Conservation (phyloP, 30 jellyfish, hydroid and myxozoan species). For the Catostylus mosaicus region DNA sequence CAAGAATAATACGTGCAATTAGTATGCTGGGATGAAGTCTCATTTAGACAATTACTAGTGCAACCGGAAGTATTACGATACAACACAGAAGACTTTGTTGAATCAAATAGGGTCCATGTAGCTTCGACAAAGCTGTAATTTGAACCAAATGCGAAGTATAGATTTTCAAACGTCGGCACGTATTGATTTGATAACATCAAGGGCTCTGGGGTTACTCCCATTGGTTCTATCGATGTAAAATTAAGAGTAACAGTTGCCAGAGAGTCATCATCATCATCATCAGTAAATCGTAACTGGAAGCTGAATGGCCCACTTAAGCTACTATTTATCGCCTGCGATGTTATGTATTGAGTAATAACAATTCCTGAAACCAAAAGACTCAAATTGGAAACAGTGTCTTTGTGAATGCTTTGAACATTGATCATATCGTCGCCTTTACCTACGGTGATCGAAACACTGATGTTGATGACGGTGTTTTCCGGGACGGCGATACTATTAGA, state of each 20-base stretch:
- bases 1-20: neutral
- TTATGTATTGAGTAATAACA: neutral
- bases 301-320: neutral
- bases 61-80: neutral
- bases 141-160: slow-evolving; percentile 9
- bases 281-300: neutral
- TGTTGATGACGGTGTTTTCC: neutral
- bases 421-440: neutral
- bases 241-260: neutral
- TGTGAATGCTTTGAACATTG: neutral
- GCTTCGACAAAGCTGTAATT: slow-evolving; percentile 28
- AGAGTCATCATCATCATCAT: neutral
- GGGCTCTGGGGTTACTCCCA: neutral
- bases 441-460: slow-evolving; percentile 8
- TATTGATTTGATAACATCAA: neutral
- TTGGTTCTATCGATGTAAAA: slow-evolving; percentile 2
- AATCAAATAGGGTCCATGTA: neutral
- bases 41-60: neutral
- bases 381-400: neutral
- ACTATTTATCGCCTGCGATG: neutral
- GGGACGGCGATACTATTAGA: slow-evolving; percentile 31
- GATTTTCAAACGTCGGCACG: neutral
- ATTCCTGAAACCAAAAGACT: neutral
- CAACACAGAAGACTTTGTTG: neutral
- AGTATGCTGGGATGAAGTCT: neutral